These are phyloP conservation scores for Pleuronectes platessa DNA, from an alignment of 2,113 vertebrate species.

Conservation along the genomic window DNA sequence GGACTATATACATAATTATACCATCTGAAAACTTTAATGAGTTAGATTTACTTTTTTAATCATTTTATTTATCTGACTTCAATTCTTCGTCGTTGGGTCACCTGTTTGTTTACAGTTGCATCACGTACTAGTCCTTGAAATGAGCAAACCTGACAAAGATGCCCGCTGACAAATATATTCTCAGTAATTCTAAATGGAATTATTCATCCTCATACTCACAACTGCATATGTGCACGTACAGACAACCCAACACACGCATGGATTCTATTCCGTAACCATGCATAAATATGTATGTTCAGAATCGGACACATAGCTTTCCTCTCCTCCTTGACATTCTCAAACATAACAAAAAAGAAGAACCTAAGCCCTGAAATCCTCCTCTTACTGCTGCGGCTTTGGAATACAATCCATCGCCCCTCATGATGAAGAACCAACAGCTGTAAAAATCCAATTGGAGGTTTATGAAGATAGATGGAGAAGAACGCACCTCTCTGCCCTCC, in stretches of 20 bases:
- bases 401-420: constrained; percentile 49
- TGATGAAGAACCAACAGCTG: constrained; percentile 67
- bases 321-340: constrained; percentile 19
- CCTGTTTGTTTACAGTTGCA: background rate
- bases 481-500: constrained; percentile 37
- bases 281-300: constrained; percentile 35
- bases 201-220: constrained; percentile 23
- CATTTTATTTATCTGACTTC: background rate
- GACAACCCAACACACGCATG: background rate
- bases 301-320: constrained; percentile 22
- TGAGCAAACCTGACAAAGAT: background rate
- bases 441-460: constrained; percentile 68
- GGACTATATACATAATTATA: background rate
- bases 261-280: constrained; percentile 11
- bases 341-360: constrained; percentile 29
- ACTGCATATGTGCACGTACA: constrained; percentile 1
- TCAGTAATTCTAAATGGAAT: constrained; percentile 24
- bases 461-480: constrained; percentile 57
- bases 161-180: constrained; percentile 16
- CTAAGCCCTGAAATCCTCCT: constrained; percentile 61
- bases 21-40: background rate
- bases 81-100: background rate
- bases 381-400: constrained; percentile 48
- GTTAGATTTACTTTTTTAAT: no score
- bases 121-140: constrained; percentile 1